These are phyloP conservation scores for Nansenia antarctica DNA, from an alignment of 2,113 vertebrate species.

Conservation along the genomic window DNA sequence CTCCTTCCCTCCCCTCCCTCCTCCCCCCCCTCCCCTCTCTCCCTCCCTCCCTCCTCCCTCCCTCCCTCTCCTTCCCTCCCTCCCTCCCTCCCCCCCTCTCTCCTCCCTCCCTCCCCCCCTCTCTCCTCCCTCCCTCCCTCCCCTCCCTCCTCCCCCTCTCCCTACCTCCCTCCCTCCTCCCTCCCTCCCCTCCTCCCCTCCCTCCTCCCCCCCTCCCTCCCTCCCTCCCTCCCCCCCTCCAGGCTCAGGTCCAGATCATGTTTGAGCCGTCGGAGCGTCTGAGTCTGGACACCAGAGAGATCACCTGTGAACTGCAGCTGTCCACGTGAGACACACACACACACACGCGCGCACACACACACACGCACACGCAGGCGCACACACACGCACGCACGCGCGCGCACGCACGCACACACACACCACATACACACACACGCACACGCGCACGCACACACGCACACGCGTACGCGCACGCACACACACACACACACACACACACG, in stretches of 20 bases:
- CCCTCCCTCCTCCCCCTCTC: too few species aligned
- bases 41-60: neutral
- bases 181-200: too few species aligned
- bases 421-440: too few species aligned
- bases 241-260: slow-evolving; percentile 81
- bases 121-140: neutral
- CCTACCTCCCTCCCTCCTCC: neutral
- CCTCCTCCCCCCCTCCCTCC: too few species aligned
- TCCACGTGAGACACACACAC: slow-evolving; percentile 81
- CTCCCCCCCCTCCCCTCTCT: neutral
- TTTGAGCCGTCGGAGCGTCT: slow-evolving; percentile 81
- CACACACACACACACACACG: slow-evolving; percentile 1
- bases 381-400: too few species aligned
- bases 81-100: neutral
- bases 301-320: slow-evolving; percentile 76
- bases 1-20: neutral
- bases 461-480: slow-evolving; percentile 14
- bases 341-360: slow-evolving; percentile 18
- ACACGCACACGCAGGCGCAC: too few species aligned
- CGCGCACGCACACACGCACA: slow-evolving; percentile 14
- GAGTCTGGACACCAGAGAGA: slow-evolving; percentile 74
- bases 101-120: neutral
- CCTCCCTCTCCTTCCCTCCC: neutral
- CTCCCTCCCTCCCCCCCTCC: slow-evolving; percentile 36
- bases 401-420: too few species aligned